phyloP scores from a whole-genome alignment of 92 coral and sea anemone genomes.

The Siderastrea radians region DNA sequence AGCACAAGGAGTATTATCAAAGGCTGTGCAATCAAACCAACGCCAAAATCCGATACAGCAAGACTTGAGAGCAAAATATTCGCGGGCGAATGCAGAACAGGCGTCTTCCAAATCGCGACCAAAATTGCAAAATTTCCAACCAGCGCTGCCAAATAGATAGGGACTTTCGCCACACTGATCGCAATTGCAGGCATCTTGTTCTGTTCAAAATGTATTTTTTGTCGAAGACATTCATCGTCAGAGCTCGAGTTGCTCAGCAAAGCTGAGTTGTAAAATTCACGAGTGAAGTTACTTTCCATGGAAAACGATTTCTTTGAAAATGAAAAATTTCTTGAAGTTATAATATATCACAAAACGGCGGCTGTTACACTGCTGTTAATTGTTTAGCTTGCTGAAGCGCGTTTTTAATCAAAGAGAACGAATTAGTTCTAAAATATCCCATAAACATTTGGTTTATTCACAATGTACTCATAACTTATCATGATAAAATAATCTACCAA shows the following conservation, averaged over 20 bases:
- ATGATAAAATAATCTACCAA: no score
- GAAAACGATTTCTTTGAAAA: neutral
- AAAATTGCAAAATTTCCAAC: neutral
- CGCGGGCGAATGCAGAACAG: neutral
- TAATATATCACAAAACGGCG: no score
- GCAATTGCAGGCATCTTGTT: neutral
- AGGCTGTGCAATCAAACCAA: conserved; percentile 1
- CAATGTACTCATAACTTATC: no score
- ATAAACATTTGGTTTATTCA: no score
- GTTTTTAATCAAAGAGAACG: no score
- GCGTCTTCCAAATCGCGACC: conserved; percentile 1
- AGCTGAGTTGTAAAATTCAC: neutral
- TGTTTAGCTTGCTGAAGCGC: no score
- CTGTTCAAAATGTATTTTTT: neutral
- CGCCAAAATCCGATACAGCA: neutral
- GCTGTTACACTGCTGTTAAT: no score
- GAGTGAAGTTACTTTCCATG: neutral
- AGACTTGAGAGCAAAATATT: conserved; percentile 1
- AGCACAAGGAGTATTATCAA: neutral
- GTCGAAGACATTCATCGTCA: neutral
- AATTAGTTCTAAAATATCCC: no score
- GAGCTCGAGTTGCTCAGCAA: neutral
- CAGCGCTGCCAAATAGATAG: neutral
- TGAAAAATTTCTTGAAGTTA: no score
- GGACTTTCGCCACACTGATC: neutral